Evolutionary conservation across 2,888 invertebrate species (phyloP).

Genomic region (Plebejus anna): DNA sequence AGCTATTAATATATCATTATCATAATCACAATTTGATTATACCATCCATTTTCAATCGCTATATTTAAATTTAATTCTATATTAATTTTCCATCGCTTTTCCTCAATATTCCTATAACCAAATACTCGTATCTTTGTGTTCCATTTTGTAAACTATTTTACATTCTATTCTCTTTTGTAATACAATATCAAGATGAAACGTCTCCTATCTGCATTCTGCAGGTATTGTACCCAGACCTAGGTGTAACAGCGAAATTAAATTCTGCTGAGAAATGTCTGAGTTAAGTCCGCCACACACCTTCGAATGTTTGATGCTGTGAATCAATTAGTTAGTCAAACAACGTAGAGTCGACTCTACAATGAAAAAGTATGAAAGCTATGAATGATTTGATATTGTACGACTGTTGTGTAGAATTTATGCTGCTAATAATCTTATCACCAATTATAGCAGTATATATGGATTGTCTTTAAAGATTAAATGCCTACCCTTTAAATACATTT

Average conservation of each 20-base stretch:
- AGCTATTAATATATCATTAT: not conserved
- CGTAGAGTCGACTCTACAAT: no score
- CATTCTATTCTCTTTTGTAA: not conserved
- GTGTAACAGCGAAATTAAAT: slow-evolving; percentile 6
- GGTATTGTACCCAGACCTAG: not conserved
- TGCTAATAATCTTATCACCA: no score
- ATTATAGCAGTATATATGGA: no score
- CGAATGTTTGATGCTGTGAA: not conserved
- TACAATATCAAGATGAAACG: slow-evolving; percentile 1
- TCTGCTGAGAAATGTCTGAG: not conserved
- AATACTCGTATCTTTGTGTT: not conserved
- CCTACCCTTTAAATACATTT: no score
- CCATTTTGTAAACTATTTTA: not conserved
- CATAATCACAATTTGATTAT: not conserved
- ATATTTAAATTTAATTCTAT: no score
- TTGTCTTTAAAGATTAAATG: no score
- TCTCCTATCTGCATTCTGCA: not conserved
- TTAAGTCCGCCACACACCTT: not conserved
- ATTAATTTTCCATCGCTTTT: not conserved
- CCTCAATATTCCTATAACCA: not conserved
- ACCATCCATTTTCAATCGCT: not conserved
- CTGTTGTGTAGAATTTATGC: no score
- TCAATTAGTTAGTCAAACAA: no score
- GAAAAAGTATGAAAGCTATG: no score
- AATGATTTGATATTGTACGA: no score